phyloP scores from a whole-genome alignment of 2,113 vertebrate genomes.

The Tragulus kanchil region DNA sequence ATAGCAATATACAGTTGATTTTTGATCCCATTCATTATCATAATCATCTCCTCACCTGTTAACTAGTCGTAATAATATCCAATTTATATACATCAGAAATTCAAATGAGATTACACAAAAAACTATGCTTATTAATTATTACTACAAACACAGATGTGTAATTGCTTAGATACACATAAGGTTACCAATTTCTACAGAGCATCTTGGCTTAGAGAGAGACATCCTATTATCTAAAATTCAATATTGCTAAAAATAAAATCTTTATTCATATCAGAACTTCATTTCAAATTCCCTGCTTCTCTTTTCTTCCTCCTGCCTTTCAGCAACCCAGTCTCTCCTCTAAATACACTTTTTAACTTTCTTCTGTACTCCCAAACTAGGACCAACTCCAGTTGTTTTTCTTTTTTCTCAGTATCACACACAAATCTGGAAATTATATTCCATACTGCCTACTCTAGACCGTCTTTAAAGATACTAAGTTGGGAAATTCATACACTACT shows the following conservation, averaged over 20 bases:
- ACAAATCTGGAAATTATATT: constrained; percentile 17
- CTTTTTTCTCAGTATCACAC: not conserved
- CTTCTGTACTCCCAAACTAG: not conserved
- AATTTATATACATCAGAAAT: constrained; percentile 29
- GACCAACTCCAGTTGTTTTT: not conserved
- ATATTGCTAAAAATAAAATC: constrained; percentile 44
- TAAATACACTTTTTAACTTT: constrained; percentile 31
- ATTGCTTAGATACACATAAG: not conserved
- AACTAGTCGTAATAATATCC: not conserved
- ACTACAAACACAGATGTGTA: not conserved
- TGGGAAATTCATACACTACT: not conserved
- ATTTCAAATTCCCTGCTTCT: not conserved
- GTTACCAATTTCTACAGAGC: constrained; percentile 28
- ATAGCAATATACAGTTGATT: not conserved
- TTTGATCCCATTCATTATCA: not conserved
- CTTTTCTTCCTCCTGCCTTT: not conserved
- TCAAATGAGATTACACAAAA: constrained; percentile 41
- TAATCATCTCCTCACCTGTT: not conserved
- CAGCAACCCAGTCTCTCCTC: not conserved
- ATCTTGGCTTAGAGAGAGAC: not conserved
- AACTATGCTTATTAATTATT: constrained; percentile 16
- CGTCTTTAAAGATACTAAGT: constrained; percentile 37
- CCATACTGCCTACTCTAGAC: constrained; percentile 23
- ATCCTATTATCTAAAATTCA: constrained; percentile 17
- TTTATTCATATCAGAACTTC: constrained; percentile 48